phyloP scores from a whole-genome alignment of 2,888 invertebrate species.

The Amblyteles armatorius region DNA sequence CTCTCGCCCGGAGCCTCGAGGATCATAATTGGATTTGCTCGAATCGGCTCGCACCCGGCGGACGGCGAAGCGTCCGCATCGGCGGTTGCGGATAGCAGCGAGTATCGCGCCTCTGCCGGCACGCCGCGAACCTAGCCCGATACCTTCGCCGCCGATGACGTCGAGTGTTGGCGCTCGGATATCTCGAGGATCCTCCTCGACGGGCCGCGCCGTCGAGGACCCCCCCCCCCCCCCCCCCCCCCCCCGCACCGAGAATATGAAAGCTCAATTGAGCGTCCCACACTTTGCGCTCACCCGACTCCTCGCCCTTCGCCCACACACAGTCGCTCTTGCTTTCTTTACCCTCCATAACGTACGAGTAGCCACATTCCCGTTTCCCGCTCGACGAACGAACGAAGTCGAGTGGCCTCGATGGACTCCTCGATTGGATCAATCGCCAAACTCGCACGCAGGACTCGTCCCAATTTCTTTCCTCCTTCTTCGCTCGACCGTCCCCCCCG shows the following conservation, averaged over 20 bases:
- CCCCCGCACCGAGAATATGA: slow-evolving; percentile 10
- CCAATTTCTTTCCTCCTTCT: not conserved
- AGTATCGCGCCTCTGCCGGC: not conserved
- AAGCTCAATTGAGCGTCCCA: slow-evolving; percentile 26
- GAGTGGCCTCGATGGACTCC: not conserved
- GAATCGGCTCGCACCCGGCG: slow-evolving; percentile 32
- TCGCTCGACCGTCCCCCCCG: too few relatives aligned
- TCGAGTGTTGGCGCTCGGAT: slow-evolving; percentile 43
- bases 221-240: not conserved
- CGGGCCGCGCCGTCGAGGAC: slow-evolving; percentile 32
- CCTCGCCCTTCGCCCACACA: not conserved
- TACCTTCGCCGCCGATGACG: slow-evolving; percentile 47
- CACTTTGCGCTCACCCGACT: not conserved
- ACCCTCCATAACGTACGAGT: not conserved
- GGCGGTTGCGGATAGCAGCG: not conserved
- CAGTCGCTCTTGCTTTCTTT: not conserved
- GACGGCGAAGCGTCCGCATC: not conserved
- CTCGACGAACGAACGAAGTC: slow-evolving; percentile 5
- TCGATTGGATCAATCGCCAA: slow-evolving; percentile 35
- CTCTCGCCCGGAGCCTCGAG: slow-evolving; percentile 56
- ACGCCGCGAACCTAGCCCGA: not conserved
- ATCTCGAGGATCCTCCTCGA: slow-evolving; percentile 40
- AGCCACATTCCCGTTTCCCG: slow-evolving; percentile 20
- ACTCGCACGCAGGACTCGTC: slow-evolving; percentile 2
- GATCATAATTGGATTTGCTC: slow-evolving; percentile 71